Evolutionary conservation across 2,113 vertebrate species (phyloP), one percentile per base, ranked within the genome.

Genomic region (Pteropus alecto): DNA sequence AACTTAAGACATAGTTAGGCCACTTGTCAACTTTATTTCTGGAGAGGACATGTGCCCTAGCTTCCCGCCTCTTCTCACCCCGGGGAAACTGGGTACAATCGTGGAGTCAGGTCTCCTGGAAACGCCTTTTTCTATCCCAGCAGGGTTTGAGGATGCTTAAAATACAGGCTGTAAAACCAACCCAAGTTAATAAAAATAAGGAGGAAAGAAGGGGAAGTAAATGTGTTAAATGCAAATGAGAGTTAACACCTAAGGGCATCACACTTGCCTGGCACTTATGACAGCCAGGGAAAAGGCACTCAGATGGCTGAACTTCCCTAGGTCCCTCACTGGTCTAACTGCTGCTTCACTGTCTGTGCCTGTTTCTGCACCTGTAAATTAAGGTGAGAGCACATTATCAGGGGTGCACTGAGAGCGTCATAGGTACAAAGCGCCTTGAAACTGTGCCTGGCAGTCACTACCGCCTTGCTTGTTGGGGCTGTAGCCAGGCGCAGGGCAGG

Each of bases 131-230:
- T 68, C 56, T 84, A 28, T 87, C 81, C 78, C 35, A 65, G 15
- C 14, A 87, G 16, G 46, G 16, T 79, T 83, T 63, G 68, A 61
- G 2, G 24, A 56, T 46, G 48, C 67, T 95, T 90, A 90, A 96
- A 56, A 94, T 68, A 84, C 11, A 77, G 84, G 70, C 35, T 92
- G 46, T 90, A 89, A 90, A 93, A 84, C 58, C 54, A 87, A 93
- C 24, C 68, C 68, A n/a, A 73, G 54, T 81, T 63, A 61, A 92
- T 61, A 73, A 54, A 95, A 85, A 89, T 71, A 28, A 87, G 68
- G 78, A 78, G 41, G 51, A 81, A 85, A 86, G 48, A 26, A 81
- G 56, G 46, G 78, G 28, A 60, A 90, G 56, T 51, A 79, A 76
- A 94, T 61, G 60, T 85, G 67, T 65, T 83, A 73, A 60, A 14